These are phyloP conservation scores for Drosophila nigritarsus DNA, from an alignment of 2,888 invertebrate genomes.

Conservation along the genomic window DNA sequence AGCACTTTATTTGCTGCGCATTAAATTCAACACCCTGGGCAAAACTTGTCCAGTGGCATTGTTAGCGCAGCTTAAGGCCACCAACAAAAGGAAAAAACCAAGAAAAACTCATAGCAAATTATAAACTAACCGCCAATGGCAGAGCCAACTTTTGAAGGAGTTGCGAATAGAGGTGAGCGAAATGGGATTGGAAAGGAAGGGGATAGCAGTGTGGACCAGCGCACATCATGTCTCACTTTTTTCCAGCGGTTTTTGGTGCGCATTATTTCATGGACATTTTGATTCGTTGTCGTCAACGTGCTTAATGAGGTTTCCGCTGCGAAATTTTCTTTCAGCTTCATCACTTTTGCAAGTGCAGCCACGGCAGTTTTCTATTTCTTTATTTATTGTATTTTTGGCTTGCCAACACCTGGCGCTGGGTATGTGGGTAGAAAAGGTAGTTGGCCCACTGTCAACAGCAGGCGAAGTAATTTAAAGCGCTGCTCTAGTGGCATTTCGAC, in stretches of 20 bases:
- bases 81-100: constrained; percentile 21
- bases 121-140: constrained; percentile 56
- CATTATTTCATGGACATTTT: constrained; percentile 72
- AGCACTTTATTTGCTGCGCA: constrained; percentile 59
- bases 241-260: constrained; percentile 56
- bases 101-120: constrained; percentile 51
- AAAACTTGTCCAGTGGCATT: constrained; percentile 61
- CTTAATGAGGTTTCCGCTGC: constrained; percentile 78
- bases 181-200: background rate
- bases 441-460: constrained; percentile 61
- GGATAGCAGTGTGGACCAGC: background rate
- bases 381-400: background rate
- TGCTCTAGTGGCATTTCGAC: constrained; percentile 76
- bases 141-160: constrained; percentile 43
- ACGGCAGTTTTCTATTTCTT: constrained; percentile 48
- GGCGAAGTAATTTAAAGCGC: constrained; percentile 75
- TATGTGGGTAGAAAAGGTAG: background rate
- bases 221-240: constrained; percentile 44
- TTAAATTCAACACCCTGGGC: constrained; percentile 59
- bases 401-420: constrained; percentile 38
- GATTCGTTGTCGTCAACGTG: constrained; percentile 72
- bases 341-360: constrained; percentile 77
- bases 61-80: constrained; percentile 53
- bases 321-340: constrained; percentile 78
- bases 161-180: constrained; percentile 1